Evolutionary conservation across 2,888 invertebrate species (phyloP), one percentile per base, ranked within the genome.

Genomic region (Phengaris alcon): DNA sequence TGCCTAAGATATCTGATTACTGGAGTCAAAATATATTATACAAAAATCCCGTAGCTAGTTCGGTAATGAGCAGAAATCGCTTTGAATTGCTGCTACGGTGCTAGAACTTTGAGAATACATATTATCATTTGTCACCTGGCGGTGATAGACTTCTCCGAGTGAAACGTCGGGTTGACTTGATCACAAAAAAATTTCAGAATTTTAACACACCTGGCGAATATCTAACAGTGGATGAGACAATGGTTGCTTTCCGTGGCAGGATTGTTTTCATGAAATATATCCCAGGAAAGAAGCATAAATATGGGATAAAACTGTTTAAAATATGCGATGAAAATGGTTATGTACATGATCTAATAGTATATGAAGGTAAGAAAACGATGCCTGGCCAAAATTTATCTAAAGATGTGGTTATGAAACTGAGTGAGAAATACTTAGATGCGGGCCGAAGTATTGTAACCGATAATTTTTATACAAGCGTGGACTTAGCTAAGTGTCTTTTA

Each of bases 201-300:
- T 74, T 74, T 68, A 74, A 48, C n/a, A 15, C 74, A 48, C 74
- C 74, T 68, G 74, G 74, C 68, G 74, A 74, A 51, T 74, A 74
- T 51, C 68, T 74, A 51, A 74, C 74, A 51, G 74, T 74, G 15
- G 74, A 74, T 68, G 68, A 74, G 68, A 74, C 68, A 22, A 74
- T 74, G 68, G 74, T 74, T 74, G 74, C 68, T 51, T 74, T 74
- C 68, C 68, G 64, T 6, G 68, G 74, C 15, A 22, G 74, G 22
- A 74, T 74, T 15, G 74, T 51, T 44, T 74, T 74, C 46, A 74
- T 68, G 74, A 68, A 74, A 74, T 74, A 74, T 68, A 74, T 74
- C 51, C 68, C 74, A 13, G 74, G 74, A 22, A 74, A 74, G 46
- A 64, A 68, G 51, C 74, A 74, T 68, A 74, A 74, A 74, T 74